A percentile compares a stretch with the other conserved stretches of the same genome.
phyloP scores from a whole-genome alignment of 1,140 invertebrate species.

The Psilanteris sp. region DNA sequence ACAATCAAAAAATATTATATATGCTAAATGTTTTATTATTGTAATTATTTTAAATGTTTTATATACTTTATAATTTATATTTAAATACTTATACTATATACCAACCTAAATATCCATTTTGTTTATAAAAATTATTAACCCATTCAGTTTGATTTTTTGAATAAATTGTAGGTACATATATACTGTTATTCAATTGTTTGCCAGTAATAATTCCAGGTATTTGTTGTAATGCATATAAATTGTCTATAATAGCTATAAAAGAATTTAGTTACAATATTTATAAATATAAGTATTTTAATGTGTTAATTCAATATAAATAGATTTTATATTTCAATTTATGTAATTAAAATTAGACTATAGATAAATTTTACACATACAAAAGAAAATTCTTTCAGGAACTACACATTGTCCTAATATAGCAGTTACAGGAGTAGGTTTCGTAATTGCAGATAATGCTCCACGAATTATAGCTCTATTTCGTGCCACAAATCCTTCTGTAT shows the following conservation, averaged over 20 bases:
- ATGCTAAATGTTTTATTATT: too few relatives aligned
- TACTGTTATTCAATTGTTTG: slow-evolving; percentile 85
- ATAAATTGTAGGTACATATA: slow-evolving; percentile 94
- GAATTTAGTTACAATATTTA: too few relatives aligned
- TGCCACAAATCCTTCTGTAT: slow-evolving; percentile 93
- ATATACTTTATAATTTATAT: neutral
- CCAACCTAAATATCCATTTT: slow-evolving; percentile 93
- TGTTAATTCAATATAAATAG: too few relatives aligned
- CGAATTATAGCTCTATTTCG: slow-evolving; percentile 91
- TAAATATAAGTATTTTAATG: too few relatives aligned
- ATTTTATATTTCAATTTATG: too few relatives aligned
- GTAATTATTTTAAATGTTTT: slow-evolving; percentile 1
- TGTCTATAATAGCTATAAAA: slow-evolving; percentile 83
- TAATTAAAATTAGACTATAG: too few relatives aligned
- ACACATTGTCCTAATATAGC: slow-evolving; percentile 89
- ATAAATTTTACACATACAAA: slow-evolving; percentile 31
- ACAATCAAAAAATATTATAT: slow-evolving; percentile 57
- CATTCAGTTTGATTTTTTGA: slow-evolving; percentile 92
- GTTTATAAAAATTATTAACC: slow-evolving; percentile 94
- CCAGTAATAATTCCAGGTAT: slow-evolving; percentile 90
- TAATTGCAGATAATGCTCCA: slow-evolving; percentile 92
- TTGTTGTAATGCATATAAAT: slow-evolving; percentile 84
- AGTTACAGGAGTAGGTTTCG: slow-evolving; percentile 90
- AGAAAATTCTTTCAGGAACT: slow-evolving; percentile 85
- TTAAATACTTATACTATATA: neutral